Conservation (phyloP, 2,797 vertebrate species). For the Coracias cyanogaster region DNA sequence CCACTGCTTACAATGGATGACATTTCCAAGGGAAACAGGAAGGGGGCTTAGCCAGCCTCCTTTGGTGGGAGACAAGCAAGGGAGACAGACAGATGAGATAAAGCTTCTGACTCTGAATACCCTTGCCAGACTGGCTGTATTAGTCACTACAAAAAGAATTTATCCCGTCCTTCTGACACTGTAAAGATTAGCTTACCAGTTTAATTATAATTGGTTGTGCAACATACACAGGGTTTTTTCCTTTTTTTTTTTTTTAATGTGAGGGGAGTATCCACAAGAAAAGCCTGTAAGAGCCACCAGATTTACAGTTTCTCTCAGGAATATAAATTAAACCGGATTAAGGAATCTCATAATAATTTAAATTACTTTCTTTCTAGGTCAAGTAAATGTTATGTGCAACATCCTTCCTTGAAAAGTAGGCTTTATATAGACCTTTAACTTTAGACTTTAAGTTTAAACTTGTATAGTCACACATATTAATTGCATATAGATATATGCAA, state of each 20-base stretch:
- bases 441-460: neutral
- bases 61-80: neutral
- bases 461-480: neutral
- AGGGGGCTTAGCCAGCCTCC: neutral
- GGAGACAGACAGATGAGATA: neutral
- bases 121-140: neutral
- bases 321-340: neutral
- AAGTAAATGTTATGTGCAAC: neutral
- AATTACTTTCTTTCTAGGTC: constrained; percentile 3
- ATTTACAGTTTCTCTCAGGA: constrained; percentile 9
- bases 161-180: neutral
- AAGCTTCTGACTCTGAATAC: neutral
- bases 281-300: neutral
- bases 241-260: neutral
- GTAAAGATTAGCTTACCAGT: neutral
- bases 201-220: neutral
- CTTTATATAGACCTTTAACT: neutral
- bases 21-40: neutral
- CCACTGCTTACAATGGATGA: neutral
- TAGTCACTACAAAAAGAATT: neutral
- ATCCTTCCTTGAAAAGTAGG: neutral
- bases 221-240: neutral
- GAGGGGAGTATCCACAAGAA: neutral
- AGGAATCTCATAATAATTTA: neutral
- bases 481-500: neutral